Base-by-base conservation (phyloP, 2,113 vertebrate genomes). In the Spheniscus mendiculus region DNA sequence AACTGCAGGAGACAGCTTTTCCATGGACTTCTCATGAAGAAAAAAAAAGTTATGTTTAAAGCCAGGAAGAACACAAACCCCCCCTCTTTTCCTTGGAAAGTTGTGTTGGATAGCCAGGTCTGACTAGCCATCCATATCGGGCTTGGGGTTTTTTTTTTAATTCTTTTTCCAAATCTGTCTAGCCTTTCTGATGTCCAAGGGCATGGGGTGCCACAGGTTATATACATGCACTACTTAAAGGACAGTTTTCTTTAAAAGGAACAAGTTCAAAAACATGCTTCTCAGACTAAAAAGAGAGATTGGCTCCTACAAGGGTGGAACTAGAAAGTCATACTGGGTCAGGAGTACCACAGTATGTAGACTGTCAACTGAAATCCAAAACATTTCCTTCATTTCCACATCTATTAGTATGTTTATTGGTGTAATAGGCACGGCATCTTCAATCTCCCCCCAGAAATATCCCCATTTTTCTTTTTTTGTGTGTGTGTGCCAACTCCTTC, bases 211-310 rank as follows among this genome's bases (percentile, higher is more conserved):
- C 32, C 38, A n/a, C 9, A 11, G 29, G 23, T 34, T 30, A 20
- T 6, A 14, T 29, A 29, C 0, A 2, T 10, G 11, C 10, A 17
- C 29, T 55, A 5, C 0, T 1, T 5, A 34, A 67, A 22, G 32
- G 12, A 42, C 4, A 8, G 27, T 21, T 32, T 65, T 25, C 6
- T 30, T 49, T 16, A 11, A 45, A 62, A 36, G 3, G 8, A 32
- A 34, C 4, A 25, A 79, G 9, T 27, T 47, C 30, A 49, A 23
- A 72, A 38, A 14, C 1, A 2, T 23, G 32, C 2, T 29, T 49
- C 25, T 53, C 32, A 18, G 25, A 16, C 36, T n/a, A 8, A 45
- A 70, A 12, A 30, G 30, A 59, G 44, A 14, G 11, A 27, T 15
- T 32, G 19, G 26, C 19, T n/a, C 20, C n/a, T 70, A 10, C 14